A percentile compares a stretch with the other conserved stretches of the same genome.
Conservation (phyloP, 2,888 invertebrate species). For the Acronicta leporina region DNA sequence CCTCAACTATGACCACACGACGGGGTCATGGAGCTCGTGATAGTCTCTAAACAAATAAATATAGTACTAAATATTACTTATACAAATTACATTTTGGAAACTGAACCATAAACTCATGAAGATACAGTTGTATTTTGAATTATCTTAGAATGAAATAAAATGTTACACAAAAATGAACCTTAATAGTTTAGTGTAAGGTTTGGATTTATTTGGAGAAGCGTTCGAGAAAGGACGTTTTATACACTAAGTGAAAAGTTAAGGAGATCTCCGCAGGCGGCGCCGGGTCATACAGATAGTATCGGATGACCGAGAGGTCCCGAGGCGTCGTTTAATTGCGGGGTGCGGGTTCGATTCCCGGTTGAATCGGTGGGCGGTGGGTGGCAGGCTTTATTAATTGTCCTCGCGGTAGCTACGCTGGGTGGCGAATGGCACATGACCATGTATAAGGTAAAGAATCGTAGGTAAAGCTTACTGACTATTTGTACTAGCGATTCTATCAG, state of each 20-base stretch:
- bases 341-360: constrained; percentile 74
- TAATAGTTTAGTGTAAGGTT: background rate
- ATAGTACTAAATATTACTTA: constrained; percentile 45
- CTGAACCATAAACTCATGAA: rapidly evolving
- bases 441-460: constrained; percentile 40
- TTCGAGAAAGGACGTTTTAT: constrained; percentile 45
- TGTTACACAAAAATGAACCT: constrained; percentile 18
- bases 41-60: constrained; percentile 66
- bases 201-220: constrained; percentile 4
- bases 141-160: rapidly evolving
- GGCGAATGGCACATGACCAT: constrained; percentile 53
- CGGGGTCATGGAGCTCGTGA: constrained; percentile 70
- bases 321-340: constrained; percentile 83
- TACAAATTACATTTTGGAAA: background rate
- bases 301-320: constrained; percentile 77
- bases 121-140: constrained; percentile 10
- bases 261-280: constrained; percentile 73
- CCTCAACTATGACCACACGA: constrained; percentile 72
- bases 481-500: constrained; percentile 44
- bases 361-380: constrained; percentile 79
- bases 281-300: constrained; percentile 79
- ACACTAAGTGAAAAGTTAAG: constrained; percentile 53
- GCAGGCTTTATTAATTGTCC: constrained; percentile 77
- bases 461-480: constrained; percentile 36
- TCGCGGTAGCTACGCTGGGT: constrained; percentile 76